phyloP scores from a whole-genome alignment of 2,888 invertebrate genomes.

The Phaonia tiefii region DNA sequence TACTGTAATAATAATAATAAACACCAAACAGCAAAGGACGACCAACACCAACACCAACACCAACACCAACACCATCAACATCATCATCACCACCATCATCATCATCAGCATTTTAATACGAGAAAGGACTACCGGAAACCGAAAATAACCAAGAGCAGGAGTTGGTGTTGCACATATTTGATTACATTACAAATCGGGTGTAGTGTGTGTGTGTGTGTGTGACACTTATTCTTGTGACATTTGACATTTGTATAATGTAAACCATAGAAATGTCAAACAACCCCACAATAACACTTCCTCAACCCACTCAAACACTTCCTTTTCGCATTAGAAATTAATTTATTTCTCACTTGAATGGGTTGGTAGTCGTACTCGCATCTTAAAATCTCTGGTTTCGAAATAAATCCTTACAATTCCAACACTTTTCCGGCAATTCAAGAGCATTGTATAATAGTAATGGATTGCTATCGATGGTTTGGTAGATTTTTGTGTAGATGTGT shows the following conservation, averaged over 20 bases:
- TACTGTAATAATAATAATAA: constrained; percentile 44
- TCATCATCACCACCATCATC: no score
- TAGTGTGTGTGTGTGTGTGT: constrained; percentile 6
- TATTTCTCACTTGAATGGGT: constrained; percentile 21
- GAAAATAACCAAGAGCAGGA: neutral
- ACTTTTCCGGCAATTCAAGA: neutral
- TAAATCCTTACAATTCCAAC: constrained; percentile 56
- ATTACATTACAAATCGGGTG: neutral
- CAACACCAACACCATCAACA: no score
- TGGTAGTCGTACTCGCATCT: no score
- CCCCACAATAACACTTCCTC: neutral
- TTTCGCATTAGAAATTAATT: constrained; percentile 8
- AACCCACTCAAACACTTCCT: neutral
- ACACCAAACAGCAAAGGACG: constrained; percentile 15
- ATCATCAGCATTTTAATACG: no score
- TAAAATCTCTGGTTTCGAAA: constrained; percentile 4
- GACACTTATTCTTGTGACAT: constrained; percentile 17
- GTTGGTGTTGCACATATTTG: neutral
- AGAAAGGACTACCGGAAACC: neutral
- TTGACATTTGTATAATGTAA: constrained; percentile 32
- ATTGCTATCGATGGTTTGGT: no score
- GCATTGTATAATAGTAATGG: neutral
- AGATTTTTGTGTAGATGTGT: neutral
- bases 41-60: no score
- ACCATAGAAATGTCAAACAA: constrained; percentile 29